Conservation (phyloP, 2,888 invertebrate genomes). For the Dastarcus helophoroides region DNA sequence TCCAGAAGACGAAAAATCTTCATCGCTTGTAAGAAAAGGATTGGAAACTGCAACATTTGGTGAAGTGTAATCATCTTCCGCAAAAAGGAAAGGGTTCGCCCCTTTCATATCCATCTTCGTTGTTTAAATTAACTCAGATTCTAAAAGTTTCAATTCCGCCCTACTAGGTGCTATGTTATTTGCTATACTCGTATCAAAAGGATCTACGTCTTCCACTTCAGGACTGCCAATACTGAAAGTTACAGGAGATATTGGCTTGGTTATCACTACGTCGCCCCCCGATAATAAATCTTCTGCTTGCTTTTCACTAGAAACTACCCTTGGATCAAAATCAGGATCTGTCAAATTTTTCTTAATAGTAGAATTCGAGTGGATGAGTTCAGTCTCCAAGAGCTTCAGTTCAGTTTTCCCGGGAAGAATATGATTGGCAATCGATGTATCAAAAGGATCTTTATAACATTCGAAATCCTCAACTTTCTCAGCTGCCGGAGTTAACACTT, state of each 20-base stretch:
- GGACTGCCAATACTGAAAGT: constrained; percentile 28
- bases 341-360: constrained; percentile 36
- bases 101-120: constrained; percentile 33
- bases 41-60: constrained; percentile 46
- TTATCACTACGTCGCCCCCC: constrained; percentile 25
- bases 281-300: constrained; percentile 24
- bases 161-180: constrained; percentile 61
- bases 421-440: constrained; percentile 71
- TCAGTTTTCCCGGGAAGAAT: constrained; percentile 69
- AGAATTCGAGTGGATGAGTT: constrained; percentile 46
- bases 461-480: background rate
- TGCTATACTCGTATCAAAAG: constrained; percentile 76
- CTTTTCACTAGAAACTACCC: constrained; percentile 29
- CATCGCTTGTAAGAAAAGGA: constrained; percentile 54
- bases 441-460: constrained; percentile 86
- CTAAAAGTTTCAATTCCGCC: constrained; percentile 65
- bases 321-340: constrained; percentile 75
- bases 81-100: constrained; percentile 73
- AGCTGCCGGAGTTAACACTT: constrained; percentile 55
- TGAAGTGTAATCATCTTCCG: constrained; percentile 51
- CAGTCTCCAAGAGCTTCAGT: constrained; percentile 63
- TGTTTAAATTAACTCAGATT: constrained; percentile 56
- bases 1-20: constrained; percentile 25
- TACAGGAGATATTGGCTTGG: constrained; percentile 35
- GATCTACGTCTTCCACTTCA: constrained; percentile 50